Conservation (phyloP, 2,797 vertebrate species). For the Notamacropus eugenii region DNA sequence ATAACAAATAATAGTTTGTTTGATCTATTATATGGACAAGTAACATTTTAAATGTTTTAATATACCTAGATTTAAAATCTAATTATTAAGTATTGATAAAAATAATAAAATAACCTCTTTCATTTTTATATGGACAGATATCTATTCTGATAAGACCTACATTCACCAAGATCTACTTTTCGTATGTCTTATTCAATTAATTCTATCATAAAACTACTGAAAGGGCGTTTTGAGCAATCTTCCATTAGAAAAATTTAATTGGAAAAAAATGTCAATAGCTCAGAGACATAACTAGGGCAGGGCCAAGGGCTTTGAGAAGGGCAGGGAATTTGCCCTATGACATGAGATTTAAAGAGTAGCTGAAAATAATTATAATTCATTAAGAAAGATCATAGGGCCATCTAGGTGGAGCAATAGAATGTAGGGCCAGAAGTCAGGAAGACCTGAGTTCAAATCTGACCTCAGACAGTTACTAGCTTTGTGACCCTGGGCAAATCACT, state of each 20-base stretch:
- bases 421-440: neutral
- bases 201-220: neutral
- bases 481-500: neutral
- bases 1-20: neutral
- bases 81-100: neutral
- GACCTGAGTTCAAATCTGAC: neutral
- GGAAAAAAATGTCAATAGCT: neutral
- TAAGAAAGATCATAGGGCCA: neutral
- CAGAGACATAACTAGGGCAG: neutral
- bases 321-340: neutral
- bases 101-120: neutral
- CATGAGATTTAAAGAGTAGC: neutral
- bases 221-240: conserved; percentile 38
- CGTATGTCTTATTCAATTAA: neutral
- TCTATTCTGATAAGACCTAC: neutral
- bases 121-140: neutral
- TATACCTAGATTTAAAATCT: neutral
- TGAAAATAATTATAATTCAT: neutral
- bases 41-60: neutral
- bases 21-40: neutral
- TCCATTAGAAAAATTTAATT: conserved; percentile 37
- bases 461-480: neutral
- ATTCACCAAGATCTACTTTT: conserved; percentile 22
- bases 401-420: neutral
- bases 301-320: neutral